Conservation (phyloP, 2,797 vertebrate genomes). For the Otus scops region DNA sequence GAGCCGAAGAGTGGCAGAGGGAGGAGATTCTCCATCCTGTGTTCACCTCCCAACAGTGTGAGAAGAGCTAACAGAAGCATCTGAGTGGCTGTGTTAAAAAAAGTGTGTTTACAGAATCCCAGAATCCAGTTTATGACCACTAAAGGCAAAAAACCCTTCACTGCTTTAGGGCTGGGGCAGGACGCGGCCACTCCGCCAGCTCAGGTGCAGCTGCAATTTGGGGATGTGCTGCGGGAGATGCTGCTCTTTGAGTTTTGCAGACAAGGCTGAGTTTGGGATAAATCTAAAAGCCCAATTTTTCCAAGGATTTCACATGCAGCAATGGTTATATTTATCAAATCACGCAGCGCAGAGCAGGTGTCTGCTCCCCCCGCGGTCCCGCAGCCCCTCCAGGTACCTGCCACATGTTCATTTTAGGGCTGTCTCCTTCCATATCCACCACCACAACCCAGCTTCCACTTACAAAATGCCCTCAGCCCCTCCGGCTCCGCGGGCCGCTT, state of each 20-base stretch:
- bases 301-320: rapidly evolving
- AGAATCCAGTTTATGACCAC: background rate
- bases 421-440: background rate
- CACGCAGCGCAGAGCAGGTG: background rate
- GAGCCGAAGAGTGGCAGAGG: background rate
- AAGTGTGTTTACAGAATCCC: background rate
- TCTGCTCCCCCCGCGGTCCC: background rate
- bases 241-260: background rate
- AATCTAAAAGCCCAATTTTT: background rate
- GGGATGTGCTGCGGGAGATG: background rate
- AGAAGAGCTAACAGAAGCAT: background rate
- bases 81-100: too few species aligned
- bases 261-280: background rate
- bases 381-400: background rate
- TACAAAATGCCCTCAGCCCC: background rate
- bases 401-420: background rate
- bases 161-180: background rate
- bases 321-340: too few species aligned
- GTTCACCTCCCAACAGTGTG: background rate
- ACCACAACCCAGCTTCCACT: background rate
- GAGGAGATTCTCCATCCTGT: background rate
- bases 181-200: background rate
- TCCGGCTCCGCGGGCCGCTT: background rate
- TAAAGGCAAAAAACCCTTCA: background rate
- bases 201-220: rapidly evolving